These are phyloP conservation scores for Anguilla obscura DNA, from an alignment of 2,797 vertebrate genomes.

Conservation along the genomic window DNA sequence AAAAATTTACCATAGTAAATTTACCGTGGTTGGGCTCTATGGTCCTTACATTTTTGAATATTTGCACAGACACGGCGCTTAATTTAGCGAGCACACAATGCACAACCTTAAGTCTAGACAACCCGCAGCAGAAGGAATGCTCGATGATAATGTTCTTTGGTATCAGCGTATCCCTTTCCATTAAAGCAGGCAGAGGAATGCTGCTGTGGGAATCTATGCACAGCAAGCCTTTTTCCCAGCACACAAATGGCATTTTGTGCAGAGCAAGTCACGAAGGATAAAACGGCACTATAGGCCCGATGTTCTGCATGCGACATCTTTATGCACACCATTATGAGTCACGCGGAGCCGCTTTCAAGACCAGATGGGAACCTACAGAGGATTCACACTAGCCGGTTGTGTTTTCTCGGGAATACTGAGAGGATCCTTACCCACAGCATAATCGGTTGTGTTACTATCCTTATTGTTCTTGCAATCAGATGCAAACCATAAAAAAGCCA, in stretches of 20 bases:
- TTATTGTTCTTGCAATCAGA: neutral
- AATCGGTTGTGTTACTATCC: neutral
- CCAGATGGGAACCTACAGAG: neutral
- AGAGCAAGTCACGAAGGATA: conserved; percentile 42
- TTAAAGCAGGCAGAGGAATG: neutral
- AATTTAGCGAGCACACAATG: neutral
- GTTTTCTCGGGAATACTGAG: neutral
- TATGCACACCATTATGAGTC: conserved; percentile 16
- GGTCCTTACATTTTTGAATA: neutral
- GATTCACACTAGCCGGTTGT: neutral
- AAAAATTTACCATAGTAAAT: neutral
- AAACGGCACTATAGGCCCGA: neutral
- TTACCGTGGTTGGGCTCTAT: neutral
- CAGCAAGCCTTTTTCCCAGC: neutral
- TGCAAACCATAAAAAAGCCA: neutral
- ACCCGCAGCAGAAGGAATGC: neutral
- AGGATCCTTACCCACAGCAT: neutral
- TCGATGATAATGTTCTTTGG: neutral
- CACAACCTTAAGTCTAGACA: neutral
- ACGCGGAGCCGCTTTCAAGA: neutral
- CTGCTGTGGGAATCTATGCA: neutral
- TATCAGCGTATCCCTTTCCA: neutral
- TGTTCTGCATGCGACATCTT: neutral
- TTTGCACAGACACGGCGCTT: neutral
- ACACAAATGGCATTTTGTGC: conserved; percentile 35